Base-by-base conservation (phyloP, 23 tunicate species). In the Ascidia mentula region DNA sequence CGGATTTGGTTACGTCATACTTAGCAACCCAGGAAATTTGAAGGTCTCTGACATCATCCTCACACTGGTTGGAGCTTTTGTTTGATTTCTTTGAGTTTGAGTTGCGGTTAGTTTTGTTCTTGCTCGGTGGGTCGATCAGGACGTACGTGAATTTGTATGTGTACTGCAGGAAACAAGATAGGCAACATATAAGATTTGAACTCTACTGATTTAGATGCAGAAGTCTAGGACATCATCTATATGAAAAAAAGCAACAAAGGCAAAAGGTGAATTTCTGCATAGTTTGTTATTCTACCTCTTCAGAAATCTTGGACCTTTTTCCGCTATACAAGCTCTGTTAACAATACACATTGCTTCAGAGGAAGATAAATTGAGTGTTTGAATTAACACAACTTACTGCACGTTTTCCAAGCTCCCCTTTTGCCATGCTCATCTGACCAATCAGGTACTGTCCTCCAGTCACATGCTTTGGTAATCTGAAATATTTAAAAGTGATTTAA, bases 351-450 rank as follows among this genome's bases (percentile, higher is more conserved):
- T 35, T n/a, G 33, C 8, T 6, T 77, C 37, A 77, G 37, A 9
- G 18, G 37, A 35, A 71, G 18, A 5, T 34, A n/a, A n/a, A n/a
- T n/a, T n/a, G n/a, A n/a, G n/a, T n/a, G n/a, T n/a, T n/a, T n/a
- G n/a, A n/a, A n/a, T n/a, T n/a, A n/a, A n/a, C n/a, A n/a, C 7
- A 53, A 75, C 97, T 87, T 75, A 92, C 97, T 35, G 88, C 91
- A 59, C 83, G 79, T 59, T 87, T 92, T 2, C 38, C 88, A 15
- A 79, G 53, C 17, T 92, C 97, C 18, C 78, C 70, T 79, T 92
- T 92, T 1, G 87, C 82, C 35, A 92, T 15, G 46, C 65, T 92
- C 69, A 92, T 24, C 59, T 73, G 45, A 17, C 92, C 91, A 40
- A 42, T 45, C 72, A 87, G 69, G 81, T 80, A 86, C 24, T 81